A percentile compares a stretch with the other conserved stretches of the same genome.
Evolutionary conservation across 2,888 invertebrate genomes (phyloP).

Genomic region (Leptopterna dolabrata): DNA sequence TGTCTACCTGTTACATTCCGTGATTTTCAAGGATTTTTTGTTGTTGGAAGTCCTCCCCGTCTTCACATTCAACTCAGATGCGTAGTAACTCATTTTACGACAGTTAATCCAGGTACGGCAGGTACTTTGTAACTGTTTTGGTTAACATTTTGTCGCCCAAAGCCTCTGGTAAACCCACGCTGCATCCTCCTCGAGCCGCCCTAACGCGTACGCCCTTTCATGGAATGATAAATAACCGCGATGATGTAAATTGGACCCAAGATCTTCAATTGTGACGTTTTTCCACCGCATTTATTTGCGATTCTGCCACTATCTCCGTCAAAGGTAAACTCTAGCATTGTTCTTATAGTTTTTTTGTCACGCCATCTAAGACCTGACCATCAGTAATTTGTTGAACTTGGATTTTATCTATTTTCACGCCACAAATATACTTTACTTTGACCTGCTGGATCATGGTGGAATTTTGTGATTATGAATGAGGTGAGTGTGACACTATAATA

Average conservation of each 20-base stretch:
- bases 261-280: background rate
- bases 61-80: background rate
- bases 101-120: background rate
- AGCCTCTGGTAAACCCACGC: background rate
- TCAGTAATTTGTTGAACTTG: too few species aligned
- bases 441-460: too few species aligned
- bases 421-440: too few species aligned
- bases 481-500: too few species aligned
- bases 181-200: background rate
- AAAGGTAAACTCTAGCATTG: background rate
- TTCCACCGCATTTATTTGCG: background rate
- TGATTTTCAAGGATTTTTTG: conserved; percentile 1
- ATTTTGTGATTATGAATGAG: too few species aligned
- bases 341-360: background rate
- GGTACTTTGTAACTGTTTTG: background rate
- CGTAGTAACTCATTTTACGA: background rate
- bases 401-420: too few species aligned
- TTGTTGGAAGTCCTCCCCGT: background rate
- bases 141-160: background rate
- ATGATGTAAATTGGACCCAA: background rate
- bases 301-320: background rate
- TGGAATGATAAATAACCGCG: background rate
- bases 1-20: conserved; percentile 19
- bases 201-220: background rate
- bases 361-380: background rate